Evolutionary conservation across 2,888 invertebrate species (phyloP).

Genomic region (Ariolimax columbianus): DNA sequence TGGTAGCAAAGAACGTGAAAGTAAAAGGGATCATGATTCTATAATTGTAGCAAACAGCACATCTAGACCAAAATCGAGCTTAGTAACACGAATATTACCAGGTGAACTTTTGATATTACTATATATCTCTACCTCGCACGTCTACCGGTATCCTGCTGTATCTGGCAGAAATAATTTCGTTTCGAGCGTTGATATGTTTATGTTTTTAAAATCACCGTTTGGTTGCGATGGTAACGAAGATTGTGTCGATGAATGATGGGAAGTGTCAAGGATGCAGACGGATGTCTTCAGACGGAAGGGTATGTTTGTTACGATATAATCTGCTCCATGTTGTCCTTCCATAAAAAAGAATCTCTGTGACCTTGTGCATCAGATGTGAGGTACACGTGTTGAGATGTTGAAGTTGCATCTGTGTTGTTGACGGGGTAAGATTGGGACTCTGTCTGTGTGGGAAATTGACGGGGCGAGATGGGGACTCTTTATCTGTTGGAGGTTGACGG

Average conservation of each 20-base stretch:
- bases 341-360: too few species aligned
- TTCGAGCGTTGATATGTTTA: background rate
- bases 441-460: too few species aligned
- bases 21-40: too few species aligned
- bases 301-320: background rate
- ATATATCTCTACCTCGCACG: background rate
- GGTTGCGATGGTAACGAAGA: background rate
- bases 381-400: too few species aligned
- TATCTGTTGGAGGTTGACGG: too few species aligned
- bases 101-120: background rate
- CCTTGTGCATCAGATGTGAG: too few species aligned
- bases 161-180: background rate
- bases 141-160: background rate
- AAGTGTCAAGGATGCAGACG: background rate
- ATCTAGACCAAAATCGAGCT: background rate
- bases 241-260: conserved; percentile 8
- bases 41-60: background rate
- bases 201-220: background rate
- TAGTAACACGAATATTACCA: background rate
- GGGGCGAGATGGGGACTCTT: too few species aligned
- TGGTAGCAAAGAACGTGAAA: too few species aligned
- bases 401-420: too few species aligned
- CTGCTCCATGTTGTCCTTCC: too few species aligned
- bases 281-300: background rate
- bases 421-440: too few species aligned